phyloP scores from a whole-genome alignment of 2,797 vertebrate genomes.

The Allenopithecus nigroviridis region DNA sequence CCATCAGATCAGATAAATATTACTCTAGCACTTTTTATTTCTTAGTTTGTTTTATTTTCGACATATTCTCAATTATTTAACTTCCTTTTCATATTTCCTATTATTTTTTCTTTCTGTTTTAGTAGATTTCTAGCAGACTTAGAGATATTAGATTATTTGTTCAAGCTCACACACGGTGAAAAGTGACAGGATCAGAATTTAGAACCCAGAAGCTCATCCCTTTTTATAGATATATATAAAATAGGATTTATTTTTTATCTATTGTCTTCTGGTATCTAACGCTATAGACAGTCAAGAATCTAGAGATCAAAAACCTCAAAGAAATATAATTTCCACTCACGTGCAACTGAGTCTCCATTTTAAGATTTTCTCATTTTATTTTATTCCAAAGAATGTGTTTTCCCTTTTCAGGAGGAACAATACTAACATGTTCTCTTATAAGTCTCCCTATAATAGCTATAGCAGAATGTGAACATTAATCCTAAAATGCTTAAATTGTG shows the following conservation, averaged over 20 bases:
- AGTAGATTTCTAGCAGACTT: neutral
- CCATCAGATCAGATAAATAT: neutral
- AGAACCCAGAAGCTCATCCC: neutral
- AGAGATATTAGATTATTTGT: neutral
- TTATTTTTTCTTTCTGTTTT: neutral
- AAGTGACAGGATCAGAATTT: neutral
- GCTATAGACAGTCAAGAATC: neutral
- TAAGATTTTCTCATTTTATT: neutral
- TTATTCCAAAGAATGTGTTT: neutral
- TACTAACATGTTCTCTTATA: neutral
- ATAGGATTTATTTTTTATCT: neutral
- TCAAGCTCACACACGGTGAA: neutral
- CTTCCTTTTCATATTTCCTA: neutral
- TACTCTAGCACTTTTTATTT: neutral
- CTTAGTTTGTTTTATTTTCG: neutral
- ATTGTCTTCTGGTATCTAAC: neutral
- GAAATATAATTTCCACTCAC: neutral
- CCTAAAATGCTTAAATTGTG: neutral
- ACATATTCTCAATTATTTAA: neutral
- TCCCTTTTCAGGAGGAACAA: neutral
- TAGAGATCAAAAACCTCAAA: neutral
- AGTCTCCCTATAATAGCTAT: neutral
- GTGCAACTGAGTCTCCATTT: neutral
- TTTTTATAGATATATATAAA: neutral
- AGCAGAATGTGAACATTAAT: neutral